phyloP scores from a whole-genome alignment of 35 echinoderm and acorn worm genomes.

The Holothuria glaberrima region DNA sequence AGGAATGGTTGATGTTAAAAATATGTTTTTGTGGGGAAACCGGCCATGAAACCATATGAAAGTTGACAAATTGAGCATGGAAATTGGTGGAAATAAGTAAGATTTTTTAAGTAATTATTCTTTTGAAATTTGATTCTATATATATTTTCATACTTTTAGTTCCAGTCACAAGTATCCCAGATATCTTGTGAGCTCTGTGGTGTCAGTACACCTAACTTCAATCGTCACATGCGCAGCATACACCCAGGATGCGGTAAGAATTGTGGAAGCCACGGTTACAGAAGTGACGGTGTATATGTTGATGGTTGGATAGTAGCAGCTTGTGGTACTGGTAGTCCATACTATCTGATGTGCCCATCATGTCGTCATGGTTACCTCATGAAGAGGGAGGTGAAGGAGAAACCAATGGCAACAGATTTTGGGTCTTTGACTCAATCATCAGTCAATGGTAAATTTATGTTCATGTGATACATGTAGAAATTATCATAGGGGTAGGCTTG shows the following conservation, averaged over 20 bases:
- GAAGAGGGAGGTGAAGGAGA: slow-evolving; percentile 58
- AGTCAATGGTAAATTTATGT: slow-evolving; percentile 14
- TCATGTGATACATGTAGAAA: too few relatives aligned
- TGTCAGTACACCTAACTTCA: slow-evolving; percentile 74
- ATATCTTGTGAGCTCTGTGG: slow-evolving; percentile 91
- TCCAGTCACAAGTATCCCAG: slow-evolving; percentile 62
- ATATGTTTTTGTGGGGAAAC: too few relatives aligned
- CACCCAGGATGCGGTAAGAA: slow-evolving; percentile 86
- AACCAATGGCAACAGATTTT: slow-evolving; percentile 71
- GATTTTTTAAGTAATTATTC: too few relatives aligned
- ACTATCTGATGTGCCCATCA: slow-evolving; percentile 90
- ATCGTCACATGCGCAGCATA: slow-evolving; percentile 85
- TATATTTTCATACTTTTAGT: background rate
- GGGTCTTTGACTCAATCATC: slow-evolving; percentile 46
- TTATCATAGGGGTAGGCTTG: too few relatives aligned
- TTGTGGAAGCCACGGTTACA: slow-evolving; percentile 96
- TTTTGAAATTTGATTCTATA: too few relatives aligned
- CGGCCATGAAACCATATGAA: too few relatives aligned
- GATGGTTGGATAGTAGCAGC: slow-evolving; percentile 95
- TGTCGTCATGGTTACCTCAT: slow-evolving; percentile 85
- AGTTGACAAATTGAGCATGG: too few relatives aligned
- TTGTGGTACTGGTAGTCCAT: slow-evolving; percentile 89
- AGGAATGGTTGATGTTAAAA: too few relatives aligned
- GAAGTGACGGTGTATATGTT: slow-evolving; percentile 91
- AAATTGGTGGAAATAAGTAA: too few relatives aligned